Percentiles rank a stretch among this genome's conserved stretches.
These are phyloP conservation scores for Bryconaethiops microstoma DNA, from an alignment of 2,797 vertebrate species.

Conservation along the genomic window DNA sequence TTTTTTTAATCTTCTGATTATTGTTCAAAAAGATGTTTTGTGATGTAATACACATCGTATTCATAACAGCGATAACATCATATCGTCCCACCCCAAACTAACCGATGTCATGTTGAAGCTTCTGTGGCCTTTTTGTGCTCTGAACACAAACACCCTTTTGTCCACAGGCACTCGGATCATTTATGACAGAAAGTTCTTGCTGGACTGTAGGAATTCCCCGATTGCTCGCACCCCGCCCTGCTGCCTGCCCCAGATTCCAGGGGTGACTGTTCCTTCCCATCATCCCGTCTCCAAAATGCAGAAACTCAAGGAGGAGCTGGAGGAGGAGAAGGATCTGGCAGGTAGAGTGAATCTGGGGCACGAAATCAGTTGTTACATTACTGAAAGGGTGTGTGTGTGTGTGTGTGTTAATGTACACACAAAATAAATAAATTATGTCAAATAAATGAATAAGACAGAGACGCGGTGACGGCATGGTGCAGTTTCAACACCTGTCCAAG, in stretches of 20 bases:
- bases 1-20: no score
- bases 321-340: conserved; percentile 85
- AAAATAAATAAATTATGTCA: neutral
- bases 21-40: no score
- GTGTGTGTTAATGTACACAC: neutral
- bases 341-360: conserved; percentile 72
- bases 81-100: no score
- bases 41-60: no score
- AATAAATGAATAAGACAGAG: neutral
- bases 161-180: conserved; percentile 89
- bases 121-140: neutral
- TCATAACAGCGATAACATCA: no score
- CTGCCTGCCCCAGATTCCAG: conserved; percentile 90
- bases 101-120: no score
- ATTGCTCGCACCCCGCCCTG: conserved; percentile 86
- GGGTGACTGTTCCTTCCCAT: conserved; percentile 83
- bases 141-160: neutral
- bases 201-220: conserved; percentile 91
- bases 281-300: conserved; percentile 85
- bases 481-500: neutral
- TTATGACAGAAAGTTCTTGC: conserved; percentile 91
- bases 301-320: conserved; percentile 87
- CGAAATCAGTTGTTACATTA: no score
- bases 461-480: neutral
- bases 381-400: neutral